These are phyloP conservation scores for Gambusia yucatana DNA, from an alignment of 2,797 vertebrate species.

Conservation along the genomic window DNA sequence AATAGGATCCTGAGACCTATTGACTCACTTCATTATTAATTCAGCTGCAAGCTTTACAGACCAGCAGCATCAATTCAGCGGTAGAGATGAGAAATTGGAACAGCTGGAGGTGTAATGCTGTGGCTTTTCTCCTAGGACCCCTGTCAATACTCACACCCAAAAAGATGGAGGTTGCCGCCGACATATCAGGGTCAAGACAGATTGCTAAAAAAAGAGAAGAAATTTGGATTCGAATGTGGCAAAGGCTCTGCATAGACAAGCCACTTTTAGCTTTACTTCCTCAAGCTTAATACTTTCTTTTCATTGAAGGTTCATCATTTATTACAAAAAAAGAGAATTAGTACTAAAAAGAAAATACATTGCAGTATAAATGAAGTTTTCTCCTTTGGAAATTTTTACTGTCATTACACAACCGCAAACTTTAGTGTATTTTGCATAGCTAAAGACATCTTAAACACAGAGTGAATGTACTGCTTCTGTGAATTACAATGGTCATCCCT, in stretches of 20 bases:
- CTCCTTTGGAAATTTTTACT: background rate
- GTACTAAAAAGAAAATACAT: background rate
- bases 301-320: background rate
- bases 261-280: background rate
- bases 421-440: background rate
- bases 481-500: background rate
- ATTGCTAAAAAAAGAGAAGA: conserved; percentile 3
- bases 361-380: background rate
- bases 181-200: conserved; percentile 47
- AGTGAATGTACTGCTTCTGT: background rate
- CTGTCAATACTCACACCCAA: conserved; percentile 69
- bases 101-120: conserved; percentile 77
- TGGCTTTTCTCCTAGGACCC: conserved; percentile 67
- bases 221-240: no score
- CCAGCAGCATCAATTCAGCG: conserved; percentile 78
- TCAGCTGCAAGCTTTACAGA: conserved; percentile 80
- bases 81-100: conserved; percentile 80
- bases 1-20: conserved; percentile 78
- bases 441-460: background rate
- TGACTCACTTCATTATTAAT: conserved; percentile 85
- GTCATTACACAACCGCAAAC: background rate
- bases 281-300: conserved; percentile 3
- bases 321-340: background rate
- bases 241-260: conserved; percentile 12
- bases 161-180: conserved; percentile 67